These are phyloP conservation scores for Orientallactaga sibirica DNA, from an alignment of 2,797 vertebrate species.

Conservation along the genomic window DNA sequence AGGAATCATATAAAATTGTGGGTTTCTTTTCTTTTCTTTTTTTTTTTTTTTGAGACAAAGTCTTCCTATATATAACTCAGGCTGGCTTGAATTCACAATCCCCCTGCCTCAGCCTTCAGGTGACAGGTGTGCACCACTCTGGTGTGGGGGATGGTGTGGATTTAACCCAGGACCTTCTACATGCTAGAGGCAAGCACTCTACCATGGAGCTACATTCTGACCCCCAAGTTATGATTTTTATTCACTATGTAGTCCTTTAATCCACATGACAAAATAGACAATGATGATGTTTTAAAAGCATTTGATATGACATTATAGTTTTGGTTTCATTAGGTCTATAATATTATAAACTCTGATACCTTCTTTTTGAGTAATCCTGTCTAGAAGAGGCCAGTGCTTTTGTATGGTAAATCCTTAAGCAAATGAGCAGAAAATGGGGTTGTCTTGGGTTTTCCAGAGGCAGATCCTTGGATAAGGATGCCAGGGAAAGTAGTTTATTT, in stretches of 20 bases:
- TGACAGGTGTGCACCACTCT: too few relatives aligned
- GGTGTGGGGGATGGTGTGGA: too few relatives aligned
- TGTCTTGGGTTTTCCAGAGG: not conserved
- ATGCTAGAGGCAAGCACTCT: not conserved
- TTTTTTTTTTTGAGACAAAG: not conserved
- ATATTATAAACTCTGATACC: not conserved
- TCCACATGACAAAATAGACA: not conserved
- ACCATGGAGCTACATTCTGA: not conserved
- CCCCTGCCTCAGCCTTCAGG: too few relatives aligned
- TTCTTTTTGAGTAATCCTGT: slow-evolving; percentile 40
- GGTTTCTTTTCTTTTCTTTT: not conserved
- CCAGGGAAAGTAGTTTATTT: not conserved
- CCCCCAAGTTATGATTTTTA: not conserved
- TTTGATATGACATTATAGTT: not conserved
- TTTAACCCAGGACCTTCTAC: too few relatives aligned
- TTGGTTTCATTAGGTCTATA: not conserved
- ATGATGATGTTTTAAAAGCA: not conserved
- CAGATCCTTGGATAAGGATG: not conserved
- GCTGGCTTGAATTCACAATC: too few relatives aligned
- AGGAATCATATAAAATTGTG: not conserved
- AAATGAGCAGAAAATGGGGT: not conserved
- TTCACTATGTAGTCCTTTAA: not conserved
- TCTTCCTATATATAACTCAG: not conserved
- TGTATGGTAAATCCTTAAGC: not conserved
- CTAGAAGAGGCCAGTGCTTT: not conserved